Evolutionary conservation across 2,113 vertebrate species (phyloP).

Genomic region (Aspiorhynchus laticeps): DNA sequence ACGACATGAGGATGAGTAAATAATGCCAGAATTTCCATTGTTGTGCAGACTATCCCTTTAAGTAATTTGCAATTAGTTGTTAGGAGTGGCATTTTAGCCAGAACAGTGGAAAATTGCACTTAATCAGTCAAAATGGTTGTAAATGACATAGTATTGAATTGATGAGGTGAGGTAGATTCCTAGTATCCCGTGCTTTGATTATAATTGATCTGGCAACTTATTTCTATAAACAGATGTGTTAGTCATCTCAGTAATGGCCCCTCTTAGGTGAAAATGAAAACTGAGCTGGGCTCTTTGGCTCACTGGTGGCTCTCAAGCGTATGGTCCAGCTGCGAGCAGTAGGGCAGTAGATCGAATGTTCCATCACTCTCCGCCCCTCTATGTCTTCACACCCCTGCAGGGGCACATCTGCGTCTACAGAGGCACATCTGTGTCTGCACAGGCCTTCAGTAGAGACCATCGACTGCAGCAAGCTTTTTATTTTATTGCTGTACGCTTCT

Average conservation of each 20-base stretch:
- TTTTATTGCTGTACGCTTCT: background rate
- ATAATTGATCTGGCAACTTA: constrained; percentile 57
- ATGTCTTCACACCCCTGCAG: constrained; percentile 11
- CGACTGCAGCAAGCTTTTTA: constrained; percentile 27
- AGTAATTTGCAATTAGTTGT: background rate
- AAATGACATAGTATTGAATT: constrained; percentile 30
- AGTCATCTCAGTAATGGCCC: constrained; percentile 50
- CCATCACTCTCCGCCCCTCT: background rate
- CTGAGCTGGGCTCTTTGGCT: constrained; percentile 5
- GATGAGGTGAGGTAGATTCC: constrained; percentile 47
- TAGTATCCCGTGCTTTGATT: constrained; percentile 57
- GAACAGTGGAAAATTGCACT: background rate
- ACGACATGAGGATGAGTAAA: background rate
- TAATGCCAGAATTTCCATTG: background rate
- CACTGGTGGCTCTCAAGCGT: background rate
- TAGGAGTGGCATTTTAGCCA: background rate
- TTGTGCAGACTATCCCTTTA: background rate
- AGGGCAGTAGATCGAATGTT: constrained; percentile 40
- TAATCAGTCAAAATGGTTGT: background rate
- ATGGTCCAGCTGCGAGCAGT: background rate
- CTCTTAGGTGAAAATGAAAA: constrained; percentile 55
- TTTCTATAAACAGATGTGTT: constrained; percentile 56
- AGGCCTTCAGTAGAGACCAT: constrained; percentile 12
- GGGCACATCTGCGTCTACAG: constrained; percentile 24
- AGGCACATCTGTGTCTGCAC: constrained; percentile 45